A percentile compares a stretch with the other conserved stretches of the same genome.
Conservation (phyloP, 30 jellyfish, hydroid and myxozoan species). For the Mastigias papua region DNA sequence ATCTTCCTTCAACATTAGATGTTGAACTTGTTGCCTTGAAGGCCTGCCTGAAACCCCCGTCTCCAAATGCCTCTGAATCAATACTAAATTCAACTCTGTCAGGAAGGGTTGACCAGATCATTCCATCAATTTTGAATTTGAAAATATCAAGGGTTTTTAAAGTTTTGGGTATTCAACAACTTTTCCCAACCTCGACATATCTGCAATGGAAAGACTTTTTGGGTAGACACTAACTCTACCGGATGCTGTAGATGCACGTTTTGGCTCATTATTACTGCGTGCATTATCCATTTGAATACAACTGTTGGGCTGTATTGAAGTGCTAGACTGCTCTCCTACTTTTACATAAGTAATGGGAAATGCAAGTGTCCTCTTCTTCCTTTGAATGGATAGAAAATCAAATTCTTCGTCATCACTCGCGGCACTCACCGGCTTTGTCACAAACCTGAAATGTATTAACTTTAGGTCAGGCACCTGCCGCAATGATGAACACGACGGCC, state of each 20-base stretch:
- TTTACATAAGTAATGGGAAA: neutral
- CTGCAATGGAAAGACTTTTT: constrained; percentile 57
- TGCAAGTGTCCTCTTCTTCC: constrained; percentile 3
- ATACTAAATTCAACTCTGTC: constrained; percentile 40
- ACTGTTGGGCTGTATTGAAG: neutral
- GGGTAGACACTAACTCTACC: constrained; percentile 15
- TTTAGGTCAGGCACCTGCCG: neutral
- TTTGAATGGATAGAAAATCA: constrained; percentile 22
- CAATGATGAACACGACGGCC: neutral
- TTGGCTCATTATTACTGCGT: constrained; percentile 12
- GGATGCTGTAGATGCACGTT: neutral
- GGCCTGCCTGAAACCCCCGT: constrained; percentile 66
- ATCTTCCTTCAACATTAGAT: constrained; percentile 19
- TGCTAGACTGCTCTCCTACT: neutral
- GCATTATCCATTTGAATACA: constrained; percentile 8
- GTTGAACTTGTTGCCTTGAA: constrained; percentile 43
- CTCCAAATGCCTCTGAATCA: constrained; percentile 55
- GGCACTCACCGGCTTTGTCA: neutral
- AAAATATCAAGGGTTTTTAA: constrained; percentile 21
- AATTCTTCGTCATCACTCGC: constrained; percentile 23
- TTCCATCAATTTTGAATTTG: constrained; percentile 19
- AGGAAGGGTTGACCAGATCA: constrained; percentile 57
- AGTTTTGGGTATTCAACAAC: constrained; percentile 35
- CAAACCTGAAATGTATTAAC: neutral
- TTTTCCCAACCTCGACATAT: constrained; percentile 49